Base-by-base conservation (phyloP, 2,888 invertebrate species). In the Tipula vernalis region DNA sequence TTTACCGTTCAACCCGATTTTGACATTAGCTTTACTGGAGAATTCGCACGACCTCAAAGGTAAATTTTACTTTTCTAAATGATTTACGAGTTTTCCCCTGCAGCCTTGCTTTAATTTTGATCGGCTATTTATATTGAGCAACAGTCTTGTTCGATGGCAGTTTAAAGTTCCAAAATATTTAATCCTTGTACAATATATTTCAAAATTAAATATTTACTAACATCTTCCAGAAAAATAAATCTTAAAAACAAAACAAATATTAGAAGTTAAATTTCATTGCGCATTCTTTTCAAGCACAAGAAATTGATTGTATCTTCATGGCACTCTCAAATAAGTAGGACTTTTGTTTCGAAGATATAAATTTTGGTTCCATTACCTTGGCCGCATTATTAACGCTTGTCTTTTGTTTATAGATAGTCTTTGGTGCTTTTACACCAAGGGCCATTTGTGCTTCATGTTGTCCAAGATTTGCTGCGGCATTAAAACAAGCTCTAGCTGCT, bases 361-460 rank as follows among this genome's bases (percentile, higher is more conserved):
- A 41, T 39, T 39, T 84, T 84, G 84, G 41, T 10, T 71, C 71
- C 18, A 71, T 71, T 10, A 3, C 3, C 71, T 71, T 51, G 51
- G 15, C 6, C 15, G 5, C 15, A 15, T 4, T 71, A 71, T 71
- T 71, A 0, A 2, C 10, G 12, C 0, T 10, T 12, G 28, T 28
- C 71, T 28, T 28, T 18, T 71, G 28, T 71, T 28, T 28, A 71
- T 28, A 10, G 10, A 3, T 8, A 28, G 28, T 28, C 28, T 42
- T 12, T 13, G 85, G 41, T 51, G 51, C 10, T 47, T 41, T 36
- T n/a, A 51, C n/a, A 39, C 85, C 87, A 0, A 94, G 91, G 3
- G 94, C 94, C 87, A 91, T 90, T 71, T 92, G 91, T 1, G 95
- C 95, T 87, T 94, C 92, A 85, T 91, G 89, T 88, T 94, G 93